Evolutionary conservation across 2,113 vertebrate genomes (phyloP).

Genomic region (Gavia stellata): DNA sequence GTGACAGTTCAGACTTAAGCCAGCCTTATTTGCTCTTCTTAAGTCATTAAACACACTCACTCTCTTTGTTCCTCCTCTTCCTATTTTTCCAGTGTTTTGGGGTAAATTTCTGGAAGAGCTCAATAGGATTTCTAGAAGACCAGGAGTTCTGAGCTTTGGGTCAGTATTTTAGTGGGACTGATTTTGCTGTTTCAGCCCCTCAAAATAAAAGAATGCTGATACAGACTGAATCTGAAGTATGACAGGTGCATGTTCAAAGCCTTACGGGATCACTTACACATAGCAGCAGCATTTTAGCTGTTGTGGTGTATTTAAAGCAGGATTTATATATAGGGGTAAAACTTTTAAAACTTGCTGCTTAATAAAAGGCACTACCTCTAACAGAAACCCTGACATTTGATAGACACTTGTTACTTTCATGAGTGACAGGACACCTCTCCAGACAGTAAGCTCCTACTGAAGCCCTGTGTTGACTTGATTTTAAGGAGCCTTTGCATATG

Average conservation of each 20-base stretch:
- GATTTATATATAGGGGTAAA: not conserved
- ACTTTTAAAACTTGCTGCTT: not conserved
- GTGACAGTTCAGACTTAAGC: not conserved
- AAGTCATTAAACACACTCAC: not conserved
- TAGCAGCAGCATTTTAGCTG: not conserved
- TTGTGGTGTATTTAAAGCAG: not conserved
- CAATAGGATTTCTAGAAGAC: not conserved
- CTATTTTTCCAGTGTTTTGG: not conserved
- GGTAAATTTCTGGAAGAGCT: not conserved
- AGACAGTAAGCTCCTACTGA: not conserved
- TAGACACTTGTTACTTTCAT: not conserved
- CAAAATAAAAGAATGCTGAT: not conserved
- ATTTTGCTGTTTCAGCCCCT: not conserved
- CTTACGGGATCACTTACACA: not conserved
- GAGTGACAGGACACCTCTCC: not conserved
- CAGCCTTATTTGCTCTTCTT: not conserved
- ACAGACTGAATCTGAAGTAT: not conserved
- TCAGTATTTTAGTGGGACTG: not conserved
- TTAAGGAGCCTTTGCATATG: not conserved
- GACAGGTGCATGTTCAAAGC: not conserved
- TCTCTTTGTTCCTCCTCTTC: not conserved
- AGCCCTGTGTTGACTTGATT: not conserved
- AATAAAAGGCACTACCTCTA: not conserved
- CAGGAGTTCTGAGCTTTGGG: not conserved
- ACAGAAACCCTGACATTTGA: not conserved